Base-by-base conservation (phyloP, 1,140 invertebrate species). In the Adoxophyes honmai region DNA sequence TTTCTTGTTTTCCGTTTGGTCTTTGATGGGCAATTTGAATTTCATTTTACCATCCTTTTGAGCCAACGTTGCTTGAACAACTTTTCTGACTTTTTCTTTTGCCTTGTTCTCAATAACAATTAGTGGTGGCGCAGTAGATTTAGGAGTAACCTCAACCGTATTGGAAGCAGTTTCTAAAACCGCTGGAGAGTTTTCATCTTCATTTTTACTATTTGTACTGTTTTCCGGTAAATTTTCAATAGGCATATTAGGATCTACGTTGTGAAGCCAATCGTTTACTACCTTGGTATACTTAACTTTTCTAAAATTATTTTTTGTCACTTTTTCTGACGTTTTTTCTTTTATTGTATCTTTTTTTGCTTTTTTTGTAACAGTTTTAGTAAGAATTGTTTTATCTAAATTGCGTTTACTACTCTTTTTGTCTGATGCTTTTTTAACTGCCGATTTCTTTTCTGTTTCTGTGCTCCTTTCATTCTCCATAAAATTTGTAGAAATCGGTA, bases 21-120 rank as follows among this genome's bases (percentile, higher is more conserved):
- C 34, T 14, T 58, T 54, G 59, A 68, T 71, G 8, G 83, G 75
- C 56, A 75, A 75, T 1, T 36, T 37, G 66, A 65, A 87, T 62
- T 82, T 87, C 81, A 87, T 81, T 8, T 79, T 38, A 1, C 80
- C 80, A 57, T 67, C 68, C 62, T 78, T 78, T 44, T 86, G 81
- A 9, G 63, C 65, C 35, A 86, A 58, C 56, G 67, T 73, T 1
- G 83, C 56, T 69, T 84, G 83, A n/a, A 81, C 37, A 8, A 59
- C 62, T 59, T 70, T 76, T 39, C 70, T 77, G 0, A 6, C 37
- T 1, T 35, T 35, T 39, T 55, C 34, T 60, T 60, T 28, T 48
- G 16, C 11, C 36, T n/a, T 11, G 39, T 57, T 62, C 6, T 42
- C 16, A n/a, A 11, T 34, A 28, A 3, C 6, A 28, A 28, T 28